Percentiles rank a stretch among this genome's conserved stretches.
phyloP scores from a whole-genome alignment of 2,113 vertebrate species.

The Gnathonemus echidnorhynchus region DNA sequence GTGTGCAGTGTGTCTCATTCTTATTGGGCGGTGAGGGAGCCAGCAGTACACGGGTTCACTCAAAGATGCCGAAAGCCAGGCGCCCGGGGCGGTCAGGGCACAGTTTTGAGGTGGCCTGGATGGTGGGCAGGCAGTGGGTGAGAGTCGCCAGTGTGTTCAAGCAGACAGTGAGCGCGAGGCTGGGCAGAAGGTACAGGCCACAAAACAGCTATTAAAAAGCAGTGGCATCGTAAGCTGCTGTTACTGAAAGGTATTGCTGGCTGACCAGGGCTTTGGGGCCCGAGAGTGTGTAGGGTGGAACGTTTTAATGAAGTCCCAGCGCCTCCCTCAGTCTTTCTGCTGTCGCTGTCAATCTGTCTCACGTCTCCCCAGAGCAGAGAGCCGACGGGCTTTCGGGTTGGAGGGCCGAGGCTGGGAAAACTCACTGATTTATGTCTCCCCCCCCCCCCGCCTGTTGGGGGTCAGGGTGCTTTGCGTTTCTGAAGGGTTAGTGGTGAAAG shows the following conservation, averaged over 20 bases:
- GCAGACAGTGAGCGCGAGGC: background rate
- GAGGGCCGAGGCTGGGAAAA: constrained; percentile 53
- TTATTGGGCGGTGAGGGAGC: background rate
- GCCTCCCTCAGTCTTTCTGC: constrained; percentile 21
- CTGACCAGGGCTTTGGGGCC: background rate
- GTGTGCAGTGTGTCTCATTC: background rate
- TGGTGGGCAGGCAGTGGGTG: background rate
- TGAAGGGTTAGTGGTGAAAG: constrained; percentile 43
- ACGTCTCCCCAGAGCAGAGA: constrained; percentile 51
- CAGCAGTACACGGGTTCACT: background rate
- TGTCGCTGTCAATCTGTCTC: constrained; percentile 43
- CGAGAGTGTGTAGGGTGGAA: background rate
- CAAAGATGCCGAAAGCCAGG: background rate
- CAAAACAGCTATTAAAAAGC: background rate
- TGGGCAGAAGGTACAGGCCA: background rate
- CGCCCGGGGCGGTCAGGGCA: background rate
- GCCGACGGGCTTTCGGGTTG: constrained; percentile 34
- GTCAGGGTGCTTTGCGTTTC: constrained; percentile 54
- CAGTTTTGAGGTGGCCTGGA: background rate
- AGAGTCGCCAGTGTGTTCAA: background rate
- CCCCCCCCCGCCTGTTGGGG: constrained; percentile 36
- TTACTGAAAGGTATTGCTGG: background rate
- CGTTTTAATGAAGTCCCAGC: constrained; percentile 10
- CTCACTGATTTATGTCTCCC: constrained; percentile 58
- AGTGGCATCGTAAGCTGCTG: background rate